Conservation (phyloP, 2,797 vertebrate genomes). For the Rhinatrema bivittatum region DNA sequence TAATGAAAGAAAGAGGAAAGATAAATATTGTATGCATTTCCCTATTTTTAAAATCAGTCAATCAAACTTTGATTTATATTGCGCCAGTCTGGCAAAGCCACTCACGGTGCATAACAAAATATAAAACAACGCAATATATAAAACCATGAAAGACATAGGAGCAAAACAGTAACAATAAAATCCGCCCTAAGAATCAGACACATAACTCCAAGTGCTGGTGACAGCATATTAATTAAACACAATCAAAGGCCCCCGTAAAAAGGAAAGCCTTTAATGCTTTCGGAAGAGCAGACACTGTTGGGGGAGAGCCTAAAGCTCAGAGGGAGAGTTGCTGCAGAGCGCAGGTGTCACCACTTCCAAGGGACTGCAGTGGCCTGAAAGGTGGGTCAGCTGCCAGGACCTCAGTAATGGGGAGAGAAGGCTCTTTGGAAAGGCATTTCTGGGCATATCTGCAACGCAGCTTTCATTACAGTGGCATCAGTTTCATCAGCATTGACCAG, state of each 20-base stretch:
- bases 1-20: not conserved
- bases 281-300: not conserved
- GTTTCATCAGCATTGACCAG: too few relatives aligned
- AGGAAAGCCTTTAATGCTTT: constrained; percentile 1
- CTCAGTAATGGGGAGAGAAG: too few relatives aligned
- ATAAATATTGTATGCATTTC: not conserved
- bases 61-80: constrained; percentile 14
- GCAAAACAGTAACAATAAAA: constrained; percentile 16
- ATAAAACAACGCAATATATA: constrained; percentile 14
- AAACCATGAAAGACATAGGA: constrained; percentile 10
- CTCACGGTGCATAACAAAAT: constrained; percentile 21
- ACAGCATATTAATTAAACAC: constrained; percentile 18
- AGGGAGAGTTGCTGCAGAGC: too few relatives aligned
- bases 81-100: constrained; percentile 13
- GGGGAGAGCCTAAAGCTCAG: too few relatives aligned
- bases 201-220: constrained; percentile 11
- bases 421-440: too few relatives aligned
- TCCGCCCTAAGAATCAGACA: constrained; percentile 15
- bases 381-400: too few relatives aligned
- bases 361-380: too few relatives aligned
- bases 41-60: constrained; percentile 13
- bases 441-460: too few relatives aligned
- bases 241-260: constrained; percentile 1
- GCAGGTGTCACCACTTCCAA: too few relatives aligned
- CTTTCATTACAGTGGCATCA: too few relatives aligned